These are phyloP conservation scores for Rhabdophis nuchalis DNA, from an alignment of 2,797 vertebrate species.

Conservation along the genomic window DNA sequence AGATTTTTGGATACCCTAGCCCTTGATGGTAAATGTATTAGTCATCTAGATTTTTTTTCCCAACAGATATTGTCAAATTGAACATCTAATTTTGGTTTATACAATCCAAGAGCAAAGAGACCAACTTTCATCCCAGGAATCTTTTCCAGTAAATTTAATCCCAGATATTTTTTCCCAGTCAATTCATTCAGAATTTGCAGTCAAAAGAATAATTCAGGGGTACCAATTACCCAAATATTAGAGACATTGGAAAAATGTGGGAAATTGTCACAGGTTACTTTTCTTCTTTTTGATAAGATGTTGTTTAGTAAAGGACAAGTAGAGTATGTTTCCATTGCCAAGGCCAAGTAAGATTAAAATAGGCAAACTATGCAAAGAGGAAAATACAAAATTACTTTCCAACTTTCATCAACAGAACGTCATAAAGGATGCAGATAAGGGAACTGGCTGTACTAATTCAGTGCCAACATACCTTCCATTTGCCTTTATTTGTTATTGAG, in stretches of 20 bases:
- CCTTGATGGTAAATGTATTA: background rate
- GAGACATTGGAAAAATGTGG: background rate
- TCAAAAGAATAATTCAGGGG: background rate
- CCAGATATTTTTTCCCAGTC: no score
- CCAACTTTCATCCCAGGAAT: background rate
- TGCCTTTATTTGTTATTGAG: background rate
- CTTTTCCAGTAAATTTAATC: no score
- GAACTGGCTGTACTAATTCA: background rate
- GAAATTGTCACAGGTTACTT: background rate
- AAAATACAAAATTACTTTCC: background rate
- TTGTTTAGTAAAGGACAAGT: background rate
- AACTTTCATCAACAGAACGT: background rate
- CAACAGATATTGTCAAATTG: background rate
- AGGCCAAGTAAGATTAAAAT: background rate
- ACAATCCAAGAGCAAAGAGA: background rate
- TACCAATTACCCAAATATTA: accelerated
- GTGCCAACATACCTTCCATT: background rate
- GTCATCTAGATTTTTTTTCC: background rate
- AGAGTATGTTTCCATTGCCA: background rate
- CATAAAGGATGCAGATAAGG: background rate
- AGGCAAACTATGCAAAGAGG: background rate
- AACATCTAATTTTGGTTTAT: background rate
- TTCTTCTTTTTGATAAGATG: background rate
- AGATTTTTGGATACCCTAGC: background rate
- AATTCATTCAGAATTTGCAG: background rate